Evolutionary conservation across 2,888 invertebrate species (phyloP).

Genomic region (Lasioglossum calceatum): DNA sequence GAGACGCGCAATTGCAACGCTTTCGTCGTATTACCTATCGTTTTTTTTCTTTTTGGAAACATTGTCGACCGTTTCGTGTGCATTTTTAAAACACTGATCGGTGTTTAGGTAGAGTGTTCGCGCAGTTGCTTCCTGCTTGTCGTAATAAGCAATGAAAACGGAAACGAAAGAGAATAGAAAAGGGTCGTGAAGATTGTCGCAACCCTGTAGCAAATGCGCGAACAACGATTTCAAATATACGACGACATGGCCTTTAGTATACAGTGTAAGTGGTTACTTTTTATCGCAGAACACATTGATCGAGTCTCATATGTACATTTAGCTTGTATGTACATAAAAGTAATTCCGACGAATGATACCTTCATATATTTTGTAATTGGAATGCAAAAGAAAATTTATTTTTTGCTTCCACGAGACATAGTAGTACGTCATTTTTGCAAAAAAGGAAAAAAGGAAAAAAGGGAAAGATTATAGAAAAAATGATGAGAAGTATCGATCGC

Average conservation of each 20-base stretch:
- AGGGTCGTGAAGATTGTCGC: neutral
- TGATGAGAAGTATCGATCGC: slow-evolving; percentile 44
- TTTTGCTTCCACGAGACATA: slow-evolving; percentile 59
- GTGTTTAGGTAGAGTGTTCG: slow-evolving; percentile 38
- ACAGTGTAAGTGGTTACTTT: slow-evolving; percentile 70
- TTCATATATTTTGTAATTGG: slow-evolving; percentile 74
- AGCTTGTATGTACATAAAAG: slow-evolving; percentile 76
- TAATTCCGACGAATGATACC: slow-evolving; percentile 64
- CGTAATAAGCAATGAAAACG: slow-evolving; percentile 24
- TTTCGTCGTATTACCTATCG: slow-evolving; percentile 34
- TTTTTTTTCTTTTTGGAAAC: neutral
- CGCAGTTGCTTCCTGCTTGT: slow-evolving; percentile 41
- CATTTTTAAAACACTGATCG: slow-evolving; percentile 27
- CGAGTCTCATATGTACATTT: slow-evolving; percentile 71
- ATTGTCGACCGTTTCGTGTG: slow-evolving; percentile 17
- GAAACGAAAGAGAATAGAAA: neutral
- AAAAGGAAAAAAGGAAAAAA: slow-evolving; percentile 36
- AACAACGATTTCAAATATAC: slow-evolving; percentile 46
- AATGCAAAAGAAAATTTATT: slow-evolving; percentile 61
- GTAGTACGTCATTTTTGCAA: slow-evolving; percentile 59
- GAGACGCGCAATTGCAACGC: slow-evolving; percentile 43
- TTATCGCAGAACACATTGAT: slow-evolving; percentile 67
- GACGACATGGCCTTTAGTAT: slow-evolving; percentile 71
- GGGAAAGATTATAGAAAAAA: slow-evolving; percentile 27
- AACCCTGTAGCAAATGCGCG: slow-evolving; percentile 13